phyloP scores from a whole-genome alignment of 2,797 vertebrate species.

The Myripristis murdjan region DNA sequence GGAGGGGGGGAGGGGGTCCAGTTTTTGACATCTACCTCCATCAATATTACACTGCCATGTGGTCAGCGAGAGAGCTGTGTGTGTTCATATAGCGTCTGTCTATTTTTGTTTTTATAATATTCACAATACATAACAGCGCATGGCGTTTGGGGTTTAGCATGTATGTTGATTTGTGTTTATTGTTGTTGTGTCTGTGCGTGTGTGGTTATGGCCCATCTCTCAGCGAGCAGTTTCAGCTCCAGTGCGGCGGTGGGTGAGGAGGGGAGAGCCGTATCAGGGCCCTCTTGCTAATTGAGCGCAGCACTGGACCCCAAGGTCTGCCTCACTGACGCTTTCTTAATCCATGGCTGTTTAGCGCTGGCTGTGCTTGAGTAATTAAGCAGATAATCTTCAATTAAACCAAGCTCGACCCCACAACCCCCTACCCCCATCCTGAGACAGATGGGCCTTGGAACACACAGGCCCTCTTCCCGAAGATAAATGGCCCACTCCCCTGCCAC shows the following conservation, averaged over 20 bases:
- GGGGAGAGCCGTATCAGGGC: conserved; percentile 70
- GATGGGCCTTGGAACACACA: conserved; percentile 66
- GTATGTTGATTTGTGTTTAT: conserved; percentile 8
- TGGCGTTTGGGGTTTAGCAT: background rate
- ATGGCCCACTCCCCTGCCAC: conserved; percentile 66
- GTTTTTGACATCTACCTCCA: conserved; percentile 55
- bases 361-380: conserved; percentile 88
- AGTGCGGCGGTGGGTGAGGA: conserved; percentile 56
- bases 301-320: conserved; percentile 79
- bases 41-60: conserved; percentile 40
- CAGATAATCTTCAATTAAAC: conserved; percentile 89
- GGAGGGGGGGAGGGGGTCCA: conserved; percentile 31
- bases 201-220: conserved; percentile 56
- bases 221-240: conserved; percentile 71
- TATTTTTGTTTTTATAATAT: background rate
- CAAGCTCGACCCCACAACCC: conserved; percentile 74
- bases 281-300: conserved; percentile 81
- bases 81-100: background rate
- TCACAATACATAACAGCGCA: background rate
- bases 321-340: conserved; percentile 80
- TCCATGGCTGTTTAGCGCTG: conserved; percentile 82
- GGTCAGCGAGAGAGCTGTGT: conserved; percentile 16
- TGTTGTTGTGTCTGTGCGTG: conserved; percentile 34
- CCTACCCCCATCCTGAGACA: conserved; percentile 71
- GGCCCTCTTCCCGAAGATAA: conserved; percentile 74